Conservation (phyloP, 2,888 invertebrate species). For the Pachliopta kotzebuea region DNA sequence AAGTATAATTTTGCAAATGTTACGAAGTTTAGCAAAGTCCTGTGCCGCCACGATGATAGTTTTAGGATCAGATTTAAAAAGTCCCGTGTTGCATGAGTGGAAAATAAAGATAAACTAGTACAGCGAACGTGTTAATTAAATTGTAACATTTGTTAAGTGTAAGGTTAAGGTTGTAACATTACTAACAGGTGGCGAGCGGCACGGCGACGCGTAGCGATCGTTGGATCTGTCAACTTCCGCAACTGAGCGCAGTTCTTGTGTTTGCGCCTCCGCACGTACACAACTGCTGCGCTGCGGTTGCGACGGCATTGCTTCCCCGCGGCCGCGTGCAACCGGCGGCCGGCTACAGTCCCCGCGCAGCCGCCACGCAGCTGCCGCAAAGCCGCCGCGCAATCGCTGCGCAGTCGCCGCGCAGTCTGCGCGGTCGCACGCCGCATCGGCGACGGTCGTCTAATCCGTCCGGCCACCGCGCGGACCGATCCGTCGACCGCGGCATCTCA, state of each 20-base stretch:
- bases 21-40: no score
- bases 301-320: slow-evolving; percentile 4
- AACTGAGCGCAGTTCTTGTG: slow-evolving; percentile 36
- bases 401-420: slow-evolving; percentile 41
- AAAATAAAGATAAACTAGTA: no score
- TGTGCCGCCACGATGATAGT: no score
- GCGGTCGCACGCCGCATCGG: slow-evolving; percentile 47
- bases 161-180: background rate
- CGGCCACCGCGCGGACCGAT: slow-evolving; percentile 54
- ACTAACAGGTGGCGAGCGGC: slow-evolving; percentile 75
- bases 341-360: slow-evolving; percentile 36
- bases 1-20: no score
- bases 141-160: background rate
- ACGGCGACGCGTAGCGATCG: slow-evolving; percentile 66
- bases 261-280: slow-evolving; percentile 2
- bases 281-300: slow-evolving; percentile 17
- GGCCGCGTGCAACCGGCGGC: slow-evolving; percentile 37
- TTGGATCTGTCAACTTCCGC: slow-evolving; percentile 41
- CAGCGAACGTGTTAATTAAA: no score
- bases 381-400: slow-evolving; percentile 36
- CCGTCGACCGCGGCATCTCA: slow-evolving; percentile 66
- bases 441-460: slow-evolving; percentile 52
- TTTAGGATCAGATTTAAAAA: no score
- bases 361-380: slow-evolving; percentile 38
- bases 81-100: no score